phyloP scores from a whole-genome alignment of 2,888 invertebrate species.

The Silvanus unidentatus region DNA sequence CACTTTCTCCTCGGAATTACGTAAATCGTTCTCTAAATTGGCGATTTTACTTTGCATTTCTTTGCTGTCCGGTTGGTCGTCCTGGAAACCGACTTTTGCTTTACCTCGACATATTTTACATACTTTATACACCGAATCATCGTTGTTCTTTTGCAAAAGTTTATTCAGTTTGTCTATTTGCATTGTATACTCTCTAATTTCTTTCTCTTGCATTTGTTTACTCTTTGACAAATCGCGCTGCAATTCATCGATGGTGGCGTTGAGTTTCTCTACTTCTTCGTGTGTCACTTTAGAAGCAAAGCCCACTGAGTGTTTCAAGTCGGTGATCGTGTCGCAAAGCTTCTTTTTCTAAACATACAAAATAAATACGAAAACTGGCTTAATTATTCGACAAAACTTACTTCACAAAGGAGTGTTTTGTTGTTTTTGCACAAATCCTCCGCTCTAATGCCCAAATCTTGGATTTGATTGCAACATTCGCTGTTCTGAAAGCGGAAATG shows the following conservation, averaged over 20 bases:
- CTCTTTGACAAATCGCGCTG: constrained; percentile 21
- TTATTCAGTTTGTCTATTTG: constrained; percentile 4
- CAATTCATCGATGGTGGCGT: constrained; percentile 26
- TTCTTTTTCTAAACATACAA: constrained; percentile 20
- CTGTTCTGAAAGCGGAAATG: background rate
- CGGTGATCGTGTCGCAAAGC: constrained; percentile 21
- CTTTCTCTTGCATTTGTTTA: constrained; percentile 20
- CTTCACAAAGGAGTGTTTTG: too few species aligned
- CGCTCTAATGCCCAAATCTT: constrained; percentile 1
- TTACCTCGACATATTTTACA: constrained; percentile 25
- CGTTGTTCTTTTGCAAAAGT: background rate
- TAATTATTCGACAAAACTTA: constrained; percentile 2
- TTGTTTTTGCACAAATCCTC: too few species aligned
- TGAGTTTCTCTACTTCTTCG: constrained; percentile 24
- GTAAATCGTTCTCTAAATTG: constrained; percentile 33
- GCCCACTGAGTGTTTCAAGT: constrained; percentile 3
- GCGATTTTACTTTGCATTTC: constrained; percentile 25
- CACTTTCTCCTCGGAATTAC: constrained; percentile 33
- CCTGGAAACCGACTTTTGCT: constrained; percentile 25
- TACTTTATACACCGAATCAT: constrained; percentile 17
- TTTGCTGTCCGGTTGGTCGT: constrained; percentile 11
- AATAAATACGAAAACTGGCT: background rate
- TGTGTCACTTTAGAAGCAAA: constrained; percentile 12
- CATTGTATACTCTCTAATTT: constrained; percentile 18
- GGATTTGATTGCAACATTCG: constrained; percentile 14